phyloP scores from a whole-genome alignment of 2,797 vertebrate genomes.

The Parambassis ranga region DNA sequence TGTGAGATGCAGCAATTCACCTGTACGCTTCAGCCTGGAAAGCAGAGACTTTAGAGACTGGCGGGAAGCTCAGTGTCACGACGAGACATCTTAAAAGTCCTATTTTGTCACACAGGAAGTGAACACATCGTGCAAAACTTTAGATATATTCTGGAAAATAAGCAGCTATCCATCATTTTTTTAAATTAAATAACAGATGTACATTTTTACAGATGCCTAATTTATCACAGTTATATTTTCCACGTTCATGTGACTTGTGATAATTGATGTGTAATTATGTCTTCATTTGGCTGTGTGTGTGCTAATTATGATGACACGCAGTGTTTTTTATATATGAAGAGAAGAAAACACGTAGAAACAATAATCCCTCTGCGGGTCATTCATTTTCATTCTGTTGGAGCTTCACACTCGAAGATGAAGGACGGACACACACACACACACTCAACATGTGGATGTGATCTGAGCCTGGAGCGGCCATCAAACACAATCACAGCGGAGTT shows the following conservation, averaged over 20 bases:
- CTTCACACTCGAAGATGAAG: conserved; percentile 13
- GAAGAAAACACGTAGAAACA: conserved; percentile 29
- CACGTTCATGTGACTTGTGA: conserved; percentile 27
- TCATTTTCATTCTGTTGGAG: conserved; percentile 21
- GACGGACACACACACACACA: not conserved
- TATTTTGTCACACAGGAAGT: not conserved
- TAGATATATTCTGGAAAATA: conserved; percentile 9
- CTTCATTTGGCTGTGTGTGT: conserved; percentile 33
- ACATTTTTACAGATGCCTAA: conserved; percentile 45
- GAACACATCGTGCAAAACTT: not conserved
- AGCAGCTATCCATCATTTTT: not conserved
- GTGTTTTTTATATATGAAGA: conserved; percentile 31
- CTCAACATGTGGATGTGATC: conserved; percentile 35
- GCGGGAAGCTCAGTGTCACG: not conserved
- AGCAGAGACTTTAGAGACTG: conserved; percentile 12
- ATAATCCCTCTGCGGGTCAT: conserved; percentile 1
- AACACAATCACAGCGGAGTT: conserved; percentile 42
- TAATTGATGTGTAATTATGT: conserved; percentile 57
- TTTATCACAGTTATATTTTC: conserved; percentile 56
- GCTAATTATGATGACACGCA: conserved; percentile 30
- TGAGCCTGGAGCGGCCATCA: conserved; percentile 40
- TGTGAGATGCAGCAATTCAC: conserved; percentile 68
- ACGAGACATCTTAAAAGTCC: not conserved
- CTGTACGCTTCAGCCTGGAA: conserved; percentile 36
- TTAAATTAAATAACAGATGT: conserved; percentile 50